Evolutionary conservation across 30 jellyfish, hydroid and myxozoan genomes (phyloP).

Genomic region (Turritopsis rubra): DNA sequence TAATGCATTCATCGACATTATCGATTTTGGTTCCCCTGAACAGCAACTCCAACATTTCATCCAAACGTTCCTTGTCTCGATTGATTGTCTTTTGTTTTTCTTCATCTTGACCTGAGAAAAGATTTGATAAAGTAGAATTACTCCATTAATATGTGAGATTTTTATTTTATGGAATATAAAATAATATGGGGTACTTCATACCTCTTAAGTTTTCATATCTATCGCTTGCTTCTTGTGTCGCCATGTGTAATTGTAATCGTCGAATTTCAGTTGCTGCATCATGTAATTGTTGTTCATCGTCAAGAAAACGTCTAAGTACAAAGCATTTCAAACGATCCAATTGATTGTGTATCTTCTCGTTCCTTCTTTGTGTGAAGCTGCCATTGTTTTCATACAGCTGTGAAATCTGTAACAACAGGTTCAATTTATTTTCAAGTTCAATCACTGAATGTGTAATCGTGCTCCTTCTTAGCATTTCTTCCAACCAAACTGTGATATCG

Average conservation of each 20-base stretch:
- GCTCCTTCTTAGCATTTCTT: not conserved
- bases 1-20: not conserved
- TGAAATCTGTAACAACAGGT: not conserved
- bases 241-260: not conserved
- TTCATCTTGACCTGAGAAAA: not conserved
- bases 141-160: too few species aligned
- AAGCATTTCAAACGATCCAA: not conserved
- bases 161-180: too few species aligned
- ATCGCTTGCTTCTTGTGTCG: not conserved
- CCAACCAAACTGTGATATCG: not conserved
- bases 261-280: not conserved
- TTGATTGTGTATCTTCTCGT: not conserved
- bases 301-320: not conserved
- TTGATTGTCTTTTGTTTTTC: not conserved
- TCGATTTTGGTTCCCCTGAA: constrained; percentile 19
- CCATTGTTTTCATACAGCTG: not conserved
- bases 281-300: not conserved
- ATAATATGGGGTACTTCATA: not conserved
- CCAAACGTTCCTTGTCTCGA: not conserved
- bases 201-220: not conserved
- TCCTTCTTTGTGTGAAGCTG: too few species aligned
- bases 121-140: too few species aligned
- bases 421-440: not conserved
- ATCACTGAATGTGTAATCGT: not conserved
- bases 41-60: not conserved